Base-by-base conservation (phyloP, 2,888 invertebrate genomes). In the Calliopum simillimum region DNA sequence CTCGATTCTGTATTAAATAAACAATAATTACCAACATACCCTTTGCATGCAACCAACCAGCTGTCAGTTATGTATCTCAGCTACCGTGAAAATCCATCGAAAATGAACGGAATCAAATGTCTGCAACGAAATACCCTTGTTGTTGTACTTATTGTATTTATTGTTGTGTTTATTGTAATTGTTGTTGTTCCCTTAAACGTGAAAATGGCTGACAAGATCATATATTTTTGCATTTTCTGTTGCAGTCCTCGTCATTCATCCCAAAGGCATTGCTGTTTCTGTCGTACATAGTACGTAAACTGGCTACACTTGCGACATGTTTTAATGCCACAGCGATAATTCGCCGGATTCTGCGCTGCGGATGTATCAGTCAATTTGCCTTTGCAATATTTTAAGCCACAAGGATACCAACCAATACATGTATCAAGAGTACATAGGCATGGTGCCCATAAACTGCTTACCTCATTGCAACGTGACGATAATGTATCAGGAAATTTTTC, bases 321-420 rank as follows among this genome's bases (percentile, higher is more conserved):
- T 87, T 97, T 96, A 82, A 98, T 98, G 75, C 98, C 98, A 85
- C 98, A 98, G 66, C 97, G 90, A 87, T 97, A 97, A 89, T 90
- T 89, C 87, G 91, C 83, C 76, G 89, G 89, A 59, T 85, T 86
- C 75, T 86, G 86, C 63, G 87, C 76, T 4, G 72, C 82, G 59
- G 83, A 81, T 51, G 82, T 78, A 73, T 82, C 82, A 76, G 90
- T 90, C 59, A 91, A 90, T 84, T 93, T 93, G 56, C 93, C 93
- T 80, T 95, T 94, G 87, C 98, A 98, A 87, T 96, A 98, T 84
- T 97, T 97, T 55, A 98, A 88, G 23, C 96, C 96, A 85, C 97
- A 98, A 0, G 98, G 97, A 86, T 96, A 98, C 97, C 97, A 98
- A 67, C 96, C 96, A 66, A 97, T 92, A 85, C 96, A 96, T 74